Base-by-base conservation (phyloP, 2,797 vertebrate genomes). In the Rhinoraja longicauda region DNA sequence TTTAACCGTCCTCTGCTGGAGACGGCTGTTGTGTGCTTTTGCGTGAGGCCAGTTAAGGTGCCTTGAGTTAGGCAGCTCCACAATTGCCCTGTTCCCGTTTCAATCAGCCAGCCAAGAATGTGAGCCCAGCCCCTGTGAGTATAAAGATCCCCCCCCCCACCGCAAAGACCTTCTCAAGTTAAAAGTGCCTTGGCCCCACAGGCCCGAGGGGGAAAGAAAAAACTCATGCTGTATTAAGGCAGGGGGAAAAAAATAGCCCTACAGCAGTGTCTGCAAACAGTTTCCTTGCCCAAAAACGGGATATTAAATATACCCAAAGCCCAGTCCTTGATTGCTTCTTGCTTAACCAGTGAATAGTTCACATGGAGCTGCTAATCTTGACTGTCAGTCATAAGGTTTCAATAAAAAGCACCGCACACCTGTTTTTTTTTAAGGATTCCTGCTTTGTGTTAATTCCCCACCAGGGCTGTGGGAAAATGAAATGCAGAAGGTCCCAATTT, bases 41-140 rank as follows among this genome's bases (percentile, higher is more conserved):
- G 94, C 95, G 95, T 94, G 94, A 95, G 94, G 94, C 95, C 95
- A 95, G 96, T 96, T 96, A 96, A 96, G 94, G 94, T 95, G 95
- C 94, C 94, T 95, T 95, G 70, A 93, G 93, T 95, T 95, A 96
- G 96, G 96, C 95, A 97, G 96, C 94, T 96, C 95, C 95, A 97
- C 96, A 97, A 96, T 96, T 95, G 95, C 94, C 93, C 95, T 94
- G 94, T 93, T 96, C 96, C 94, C 94, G 95, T 94, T 93, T 93
- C 95, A 95, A 96, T 95, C 95, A 96, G 95, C 95, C 94, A 95
- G 95, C 94, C 95, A 94, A 95, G 95, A 96, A 96, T 95, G 94
- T 96, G 95, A 94, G 94, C 93, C 93, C 94, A 94, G 94, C 64
- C 64, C 12, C 3, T 53, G 90, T 53, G 45, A 53, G 90, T 17